Evolutionary conservation across 2,888 invertebrate species (phyloP).

Genomic region (Pandemis cinnamomeana): DNA sequence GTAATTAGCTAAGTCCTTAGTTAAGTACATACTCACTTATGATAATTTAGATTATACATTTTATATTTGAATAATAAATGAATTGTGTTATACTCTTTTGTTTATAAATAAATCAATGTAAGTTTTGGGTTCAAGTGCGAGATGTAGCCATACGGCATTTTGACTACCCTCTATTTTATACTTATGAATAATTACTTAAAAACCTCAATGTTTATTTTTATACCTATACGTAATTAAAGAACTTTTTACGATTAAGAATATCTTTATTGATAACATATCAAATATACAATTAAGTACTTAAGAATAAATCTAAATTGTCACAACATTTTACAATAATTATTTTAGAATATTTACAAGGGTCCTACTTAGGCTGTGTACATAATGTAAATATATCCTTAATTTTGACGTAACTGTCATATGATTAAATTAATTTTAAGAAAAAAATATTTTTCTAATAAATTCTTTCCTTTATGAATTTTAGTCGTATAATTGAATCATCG

Average conservation of each 20-base stretch:
- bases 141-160: neutral
- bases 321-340: conserved; percentile 56
- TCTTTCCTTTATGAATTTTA: neutral
- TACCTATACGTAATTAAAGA: conserved; percentile 10
- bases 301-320: conserved; percentile 59
- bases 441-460: neutral
- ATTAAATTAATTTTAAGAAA: conserved; percentile 7
- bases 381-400: conserved; percentile 71
- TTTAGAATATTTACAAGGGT: conserved; percentile 64
- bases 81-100: neutral
- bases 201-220: neutral
- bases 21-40: neutral
- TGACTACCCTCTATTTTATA: neutral
- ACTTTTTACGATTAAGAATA: neutral
- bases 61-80: neutral
- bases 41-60: neutral
- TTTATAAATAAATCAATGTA: neutral
- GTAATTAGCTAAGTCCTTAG: neutral
- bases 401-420: conserved; percentile 7
- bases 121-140: neutral
- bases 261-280: conserved; percentile 9
- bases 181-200: neutral
- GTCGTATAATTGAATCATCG: neutral
- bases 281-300: conserved; percentile 51
- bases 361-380: conserved; percentile 77